Evolutionary conservation across 2,888 invertebrate species (phyloP).

Genomic region (Stenolophus ochropezus): DNA sequence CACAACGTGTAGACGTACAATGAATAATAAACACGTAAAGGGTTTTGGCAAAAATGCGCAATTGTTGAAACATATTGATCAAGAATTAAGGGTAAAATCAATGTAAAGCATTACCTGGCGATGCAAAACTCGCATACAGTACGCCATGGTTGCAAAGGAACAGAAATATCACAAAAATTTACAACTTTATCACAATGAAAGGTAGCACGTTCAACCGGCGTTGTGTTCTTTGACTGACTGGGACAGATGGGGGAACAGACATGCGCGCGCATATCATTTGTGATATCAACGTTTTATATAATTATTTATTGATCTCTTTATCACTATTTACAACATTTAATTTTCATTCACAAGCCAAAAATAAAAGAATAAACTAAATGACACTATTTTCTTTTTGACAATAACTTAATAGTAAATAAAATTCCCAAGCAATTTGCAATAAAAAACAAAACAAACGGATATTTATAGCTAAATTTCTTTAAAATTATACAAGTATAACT

Average conservation of each 20-base stretch:
- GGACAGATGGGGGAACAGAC: neutral
- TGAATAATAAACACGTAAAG: neutral
- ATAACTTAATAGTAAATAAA: too few relatives aligned
- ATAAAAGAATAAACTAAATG: too few relatives aligned
- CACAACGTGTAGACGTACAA: constrained; percentile 34
- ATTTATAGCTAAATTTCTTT: too few relatives aligned
- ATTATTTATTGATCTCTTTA: constrained; percentile 28
- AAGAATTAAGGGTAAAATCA: neutral
- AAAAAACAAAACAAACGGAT: too few relatives aligned
- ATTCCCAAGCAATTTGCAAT: too few relatives aligned
- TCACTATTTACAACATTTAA: neutral
- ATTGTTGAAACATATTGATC: neutral
- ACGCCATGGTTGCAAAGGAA: constrained; percentile 78
- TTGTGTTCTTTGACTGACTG: neutral
- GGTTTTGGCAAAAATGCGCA: neutral
- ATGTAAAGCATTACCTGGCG: constrained; percentile 77
- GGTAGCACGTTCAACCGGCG: neutral
- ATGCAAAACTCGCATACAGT: constrained; percentile 86
- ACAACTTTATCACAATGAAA: neutral
- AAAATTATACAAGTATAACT: too few relatives aligned
- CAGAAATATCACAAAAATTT: constrained; percentile 13
- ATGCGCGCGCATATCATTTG: constrained; percentile 49
- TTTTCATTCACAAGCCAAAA: neutral
- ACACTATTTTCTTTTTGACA: too few relatives aligned
- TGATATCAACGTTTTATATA: constrained; percentile 46